These are phyloP conservation scores for Adelges cooleyi DNA, from an alignment of 1,140 invertebrate genomes.

Conservation along the genomic window DNA sequence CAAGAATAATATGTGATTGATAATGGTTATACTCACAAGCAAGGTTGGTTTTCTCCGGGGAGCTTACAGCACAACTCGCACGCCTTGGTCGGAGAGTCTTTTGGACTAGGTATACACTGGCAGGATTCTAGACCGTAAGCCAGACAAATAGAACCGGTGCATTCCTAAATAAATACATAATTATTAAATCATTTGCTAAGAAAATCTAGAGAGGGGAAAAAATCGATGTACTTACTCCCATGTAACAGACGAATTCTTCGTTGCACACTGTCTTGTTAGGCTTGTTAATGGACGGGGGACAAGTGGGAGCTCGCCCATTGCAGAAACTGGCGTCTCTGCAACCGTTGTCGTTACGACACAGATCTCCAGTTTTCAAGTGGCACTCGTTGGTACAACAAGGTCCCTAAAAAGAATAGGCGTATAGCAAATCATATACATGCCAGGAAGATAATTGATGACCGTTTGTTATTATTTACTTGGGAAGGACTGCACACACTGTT, in stretches of 20 bases:
- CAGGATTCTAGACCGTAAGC: conserved; percentile 91
- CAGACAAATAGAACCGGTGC: conserved; percentile 83
- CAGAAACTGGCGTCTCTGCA: conserved; percentile 84
- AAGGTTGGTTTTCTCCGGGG: conserved; percentile 67
- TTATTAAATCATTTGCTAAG: no score
- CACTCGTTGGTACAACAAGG: conserved; percentile 89
- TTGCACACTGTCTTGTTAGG: conserved; percentile 90
- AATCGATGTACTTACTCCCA: conserved; percentile 65
- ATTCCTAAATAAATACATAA: conserved; percentile 50
- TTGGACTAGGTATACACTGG: conserved; percentile 67
- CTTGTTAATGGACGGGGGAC: conserved; percentile 82
- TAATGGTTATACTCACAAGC: conserved; percentile 42
- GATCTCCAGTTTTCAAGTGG: conserved; percentile 67
- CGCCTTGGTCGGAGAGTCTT: conserved; percentile 67
- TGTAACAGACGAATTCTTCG: conserved; percentile 85
- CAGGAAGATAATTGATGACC: no score
- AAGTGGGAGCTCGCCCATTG: conserved; percentile 67
- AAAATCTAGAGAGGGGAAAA: no score
- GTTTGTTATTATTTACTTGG: conserved; percentile 50
- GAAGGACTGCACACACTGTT: conserved; percentile 67
- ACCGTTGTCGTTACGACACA: conserved; percentile 87
- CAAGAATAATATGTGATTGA: background rate
- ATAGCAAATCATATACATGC: no score
- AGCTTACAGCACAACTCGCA: conserved; percentile 83
- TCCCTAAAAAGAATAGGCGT: conserved; percentile 62